Conservation (phyloP, 2,797 vertebrate genomes). For the Pyrocephalus nanus region DNA sequence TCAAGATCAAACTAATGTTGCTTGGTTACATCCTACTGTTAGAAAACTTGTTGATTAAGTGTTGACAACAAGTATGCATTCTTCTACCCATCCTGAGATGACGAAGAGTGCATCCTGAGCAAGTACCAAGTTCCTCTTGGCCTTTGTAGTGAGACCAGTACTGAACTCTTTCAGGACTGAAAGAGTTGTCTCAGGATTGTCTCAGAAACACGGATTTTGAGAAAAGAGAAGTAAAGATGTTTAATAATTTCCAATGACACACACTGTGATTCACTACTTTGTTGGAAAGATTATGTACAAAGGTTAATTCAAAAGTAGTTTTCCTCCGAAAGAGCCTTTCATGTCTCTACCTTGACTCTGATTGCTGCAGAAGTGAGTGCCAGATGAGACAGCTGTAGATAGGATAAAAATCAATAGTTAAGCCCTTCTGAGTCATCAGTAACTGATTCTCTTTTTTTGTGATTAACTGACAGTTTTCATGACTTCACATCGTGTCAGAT, state of each 20-base stretch:
- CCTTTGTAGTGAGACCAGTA: not conserved
- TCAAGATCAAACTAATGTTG: not conserved
- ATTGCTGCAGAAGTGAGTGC: not conserved
- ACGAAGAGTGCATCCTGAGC: not conserved
- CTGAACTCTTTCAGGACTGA: not conserved
- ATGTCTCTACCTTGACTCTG: not conserved
- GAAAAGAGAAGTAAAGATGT: not conserved
- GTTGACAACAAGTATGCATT: not conserved
- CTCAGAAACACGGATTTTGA: not conserved
- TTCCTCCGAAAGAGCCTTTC: not conserved
- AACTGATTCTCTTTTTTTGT: not conserved
- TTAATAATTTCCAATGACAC: not conserved
- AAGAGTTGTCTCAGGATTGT: no score
- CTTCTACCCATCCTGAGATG: not conserved
- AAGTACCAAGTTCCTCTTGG: not conserved
- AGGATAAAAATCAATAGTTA: not conserved
- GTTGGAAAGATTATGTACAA: not conserved
- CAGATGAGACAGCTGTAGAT: not conserved
- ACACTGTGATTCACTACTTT: not conserved
- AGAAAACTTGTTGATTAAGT: not conserved
- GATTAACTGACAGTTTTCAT: not conserved
- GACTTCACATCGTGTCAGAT: not conserved
- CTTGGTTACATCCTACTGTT: not conserved
- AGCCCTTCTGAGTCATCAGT: not conserved
- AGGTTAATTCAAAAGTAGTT: slow-evolving; percentile 13